Evolutionary conservation across 2,113 vertebrate genomes (phyloP).

Genomic region (Rhabdomys dilectus): DNA sequence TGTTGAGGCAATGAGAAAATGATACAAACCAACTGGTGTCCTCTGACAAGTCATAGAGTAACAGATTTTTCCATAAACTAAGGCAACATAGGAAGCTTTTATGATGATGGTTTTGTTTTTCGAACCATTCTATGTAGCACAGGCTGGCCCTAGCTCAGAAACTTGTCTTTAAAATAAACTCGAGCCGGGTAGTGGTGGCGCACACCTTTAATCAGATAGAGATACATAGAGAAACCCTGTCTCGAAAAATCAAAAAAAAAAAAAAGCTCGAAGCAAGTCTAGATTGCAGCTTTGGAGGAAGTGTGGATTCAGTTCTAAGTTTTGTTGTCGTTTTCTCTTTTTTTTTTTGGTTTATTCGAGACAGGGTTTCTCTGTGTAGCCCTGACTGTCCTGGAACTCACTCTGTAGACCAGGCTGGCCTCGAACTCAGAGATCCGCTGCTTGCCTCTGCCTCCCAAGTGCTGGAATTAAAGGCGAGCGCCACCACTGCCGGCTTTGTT

Average conservation of each 20-base stretch:
- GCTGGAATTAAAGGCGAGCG: no score
- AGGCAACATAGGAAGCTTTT: background rate
- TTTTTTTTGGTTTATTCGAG: no score
- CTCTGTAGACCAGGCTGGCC: no score
- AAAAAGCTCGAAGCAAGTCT: background rate
- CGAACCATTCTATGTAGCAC: background rate
- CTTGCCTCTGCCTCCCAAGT: no score
- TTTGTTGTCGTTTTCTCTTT: background rate
- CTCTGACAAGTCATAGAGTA: background rate
- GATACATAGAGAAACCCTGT: no score
- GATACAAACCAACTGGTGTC: background rate
- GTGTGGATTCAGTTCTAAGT: background rate
- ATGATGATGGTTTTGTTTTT: background rate
- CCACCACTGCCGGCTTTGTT: no score
- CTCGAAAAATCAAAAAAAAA: background rate
- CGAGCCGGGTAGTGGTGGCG: no score
- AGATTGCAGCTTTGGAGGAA: background rate
- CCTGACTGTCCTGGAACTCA: no score
- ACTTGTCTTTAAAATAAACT: background rate
- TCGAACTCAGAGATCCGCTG: no score
- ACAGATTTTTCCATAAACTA: background rate
- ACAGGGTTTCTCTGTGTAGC: no score
- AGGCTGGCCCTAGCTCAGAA: background rate
- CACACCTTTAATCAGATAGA: no score
- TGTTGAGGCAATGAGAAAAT: background rate